phyloP scores from a whole-genome alignment of 1,140 invertebrate species.

The Bombus superbus region DNA sequence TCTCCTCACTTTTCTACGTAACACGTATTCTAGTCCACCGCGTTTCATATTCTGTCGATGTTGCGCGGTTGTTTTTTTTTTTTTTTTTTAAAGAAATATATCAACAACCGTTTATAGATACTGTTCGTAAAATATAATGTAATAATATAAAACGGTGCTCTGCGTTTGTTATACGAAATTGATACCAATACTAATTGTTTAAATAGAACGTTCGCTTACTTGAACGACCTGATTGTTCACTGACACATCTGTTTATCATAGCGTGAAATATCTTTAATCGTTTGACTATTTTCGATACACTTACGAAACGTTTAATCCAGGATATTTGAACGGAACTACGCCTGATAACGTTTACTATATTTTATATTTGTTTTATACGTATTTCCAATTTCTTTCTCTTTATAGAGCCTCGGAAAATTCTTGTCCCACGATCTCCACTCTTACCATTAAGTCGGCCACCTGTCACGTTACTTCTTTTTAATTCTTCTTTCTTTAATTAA shows the following conservation, averaged over 20 bases:
- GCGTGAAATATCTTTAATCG: no score
- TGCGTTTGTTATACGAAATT: no score
- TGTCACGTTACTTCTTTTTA: neutral
- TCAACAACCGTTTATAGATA: no score
- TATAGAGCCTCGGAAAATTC: neutral
- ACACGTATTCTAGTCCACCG: neutral
- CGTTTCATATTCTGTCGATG: neutral
- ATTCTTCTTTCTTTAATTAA: neutral
- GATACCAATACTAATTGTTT: no score
- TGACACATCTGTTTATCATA: no score
- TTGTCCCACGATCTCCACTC: neutral
- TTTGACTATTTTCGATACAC: no score
- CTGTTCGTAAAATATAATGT: no score
- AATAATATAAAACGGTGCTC: no score
- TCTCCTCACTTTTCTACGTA: conserved; percentile 27
- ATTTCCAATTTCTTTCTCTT: neutral
- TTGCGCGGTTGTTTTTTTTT: neutral
- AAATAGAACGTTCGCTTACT: no score
- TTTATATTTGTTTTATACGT: neutral
- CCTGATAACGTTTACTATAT: neutral
- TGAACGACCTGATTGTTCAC: no score
- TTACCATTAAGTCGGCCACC: neutral
- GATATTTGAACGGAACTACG: neutral
- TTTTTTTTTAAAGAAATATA: no score
- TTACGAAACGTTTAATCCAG: neutral